A percentile compares a stretch with the other conserved stretches of the same genome.
phyloP scores from a whole-genome alignment of 2,797 vertebrate species.

The Liasis olivaceus region DNA sequence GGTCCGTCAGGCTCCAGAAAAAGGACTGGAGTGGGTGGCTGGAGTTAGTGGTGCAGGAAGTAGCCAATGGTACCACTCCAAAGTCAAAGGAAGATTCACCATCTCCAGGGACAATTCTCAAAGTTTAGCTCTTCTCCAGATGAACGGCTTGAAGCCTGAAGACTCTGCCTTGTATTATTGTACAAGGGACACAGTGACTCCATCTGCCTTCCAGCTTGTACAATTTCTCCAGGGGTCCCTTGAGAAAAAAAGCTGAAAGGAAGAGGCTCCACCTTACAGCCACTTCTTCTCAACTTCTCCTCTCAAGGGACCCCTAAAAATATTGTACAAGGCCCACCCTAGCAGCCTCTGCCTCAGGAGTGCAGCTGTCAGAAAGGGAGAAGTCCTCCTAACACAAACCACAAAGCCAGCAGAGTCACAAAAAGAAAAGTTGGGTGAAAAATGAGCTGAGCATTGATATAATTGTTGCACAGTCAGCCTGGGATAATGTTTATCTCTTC shows the following conservation, averaged over 20 bases:
- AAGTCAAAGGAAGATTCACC: conserved; percentile 41
- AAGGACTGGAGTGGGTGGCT: not conserved
- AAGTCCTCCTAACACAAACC: not conserved
- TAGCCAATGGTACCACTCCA: not conserved
- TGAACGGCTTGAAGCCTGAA: not conserved
- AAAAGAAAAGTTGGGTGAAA: too few species aligned
- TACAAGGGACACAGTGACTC: not conserved
- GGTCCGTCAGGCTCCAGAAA: not conserved
- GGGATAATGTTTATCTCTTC: too few species aligned
- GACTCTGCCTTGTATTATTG: not conserved
- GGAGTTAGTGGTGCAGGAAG: not conserved
- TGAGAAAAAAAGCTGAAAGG: not conserved
- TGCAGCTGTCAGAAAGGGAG: not conserved
- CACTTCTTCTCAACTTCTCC: not conserved
- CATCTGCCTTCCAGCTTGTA: too few species aligned
- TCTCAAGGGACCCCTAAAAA: not conserved
- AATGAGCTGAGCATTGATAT: not conserved
- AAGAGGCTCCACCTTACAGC: not conserved
- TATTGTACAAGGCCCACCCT: not conserved
- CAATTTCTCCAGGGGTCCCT: not conserved
- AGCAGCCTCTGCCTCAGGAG: not conserved
- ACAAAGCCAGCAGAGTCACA: not conserved
- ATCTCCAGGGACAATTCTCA: conserved; percentile 54
- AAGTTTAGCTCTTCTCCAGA: not conserved
- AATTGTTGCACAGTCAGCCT: too few species aligned